Base-by-base conservation (phyloP, 2,888 invertebrate genomes). In the Drosophila setosimentum region DNA sequence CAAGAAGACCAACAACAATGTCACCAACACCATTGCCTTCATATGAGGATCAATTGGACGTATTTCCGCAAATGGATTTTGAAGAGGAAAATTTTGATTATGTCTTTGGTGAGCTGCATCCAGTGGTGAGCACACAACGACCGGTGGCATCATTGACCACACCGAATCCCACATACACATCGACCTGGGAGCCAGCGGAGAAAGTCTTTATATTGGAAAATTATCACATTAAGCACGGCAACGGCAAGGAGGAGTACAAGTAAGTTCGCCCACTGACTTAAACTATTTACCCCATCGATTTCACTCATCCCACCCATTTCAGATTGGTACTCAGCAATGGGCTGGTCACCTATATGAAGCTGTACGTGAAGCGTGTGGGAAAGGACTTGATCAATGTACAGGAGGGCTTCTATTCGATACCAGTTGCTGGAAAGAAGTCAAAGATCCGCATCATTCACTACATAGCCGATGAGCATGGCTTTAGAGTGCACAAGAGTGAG, bases 171-270 rank as follows among this genome's bases (percentile, higher is more conserved):
- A 53, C 49, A 57, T 21, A 37, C 27, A 42, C 45, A 29, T 16
- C 48, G 18, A 61, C 0, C 8, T 29, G 40, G 24, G 27, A 48
- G 30, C 53, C 68, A 7, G 29, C 65, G 48, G 40, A 64, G 40
- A 35, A 64, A 35, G 72, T 80, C 62, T 63, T 82, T 70, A 91
- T 92, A 37, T n/a, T 91, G 51, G 80, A 92, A 62, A 86, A 86
- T 72, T 92, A 83, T 68, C 91, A 87, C 60, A 67, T 82, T 42
- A 76, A 80, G 32, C 83, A 90, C 76, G 73, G 82, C 48, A 90
- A 92, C 67, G 92, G 91, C 64, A 91, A 87, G 49, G 82, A 78
- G 57, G 91, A 90, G 63, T 83, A 90, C 70, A 92, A 91, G 91
- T 91, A 68, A 78, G 83, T 70, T 29, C 24, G 21, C 30, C 50